Evolutionary conservation across 2,797 vertebrate species (phyloP), one percentile per base, ranked within the genome.

Genomic region (Jordanella pulchra): DNA sequence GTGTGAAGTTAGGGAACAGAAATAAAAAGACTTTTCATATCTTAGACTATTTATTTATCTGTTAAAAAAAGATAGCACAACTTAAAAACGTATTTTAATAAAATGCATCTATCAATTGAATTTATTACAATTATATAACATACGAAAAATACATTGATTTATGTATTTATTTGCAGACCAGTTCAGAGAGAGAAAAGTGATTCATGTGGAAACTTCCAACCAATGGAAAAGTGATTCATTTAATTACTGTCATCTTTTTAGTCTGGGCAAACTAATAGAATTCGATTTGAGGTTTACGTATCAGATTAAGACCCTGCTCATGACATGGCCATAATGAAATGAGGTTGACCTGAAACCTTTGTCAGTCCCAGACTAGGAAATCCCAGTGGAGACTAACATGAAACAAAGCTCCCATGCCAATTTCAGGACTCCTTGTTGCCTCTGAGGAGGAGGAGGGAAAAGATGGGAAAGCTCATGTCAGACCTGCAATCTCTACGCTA

Each of bases 401-500:
- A 87, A 87, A 79, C 84, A 71, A 73, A 61, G 30, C 21, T 72
- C 61, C 25, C 27, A 47, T 4, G n/a, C 47, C 42, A 42, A 71
- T 69, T 60, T 63, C 71, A 61, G 65, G 81, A 71, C 82, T 81
- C 72, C 48, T 80, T 53, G 3, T 47, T 76, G 75, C 72, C 28
- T 70, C 76, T 84, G 85, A 91, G 82, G 85, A 89, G 67, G 81
- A 48, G 79, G 86, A 89, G 71, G 80, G 81, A 72, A 71, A 42
- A 77, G 86, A 89, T 63, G 81, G 81, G 72, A 70, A 48, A 78
- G 75, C 84, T 89, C 71, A 73, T 86, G 80, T 90, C 82, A 87
- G 85, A 90, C 75, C 82, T 86, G 80, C 87, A 87, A 84, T 89
- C 86, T 86, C 65, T 63, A 69, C 77, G 78, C 61, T 86, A 67